A percentile compares a stretch with the other conserved stretches of the same genome.
phyloP scores from a whole-genome alignment of 2,113 vertebrate genomes.

The Numida meleagris region DNA sequence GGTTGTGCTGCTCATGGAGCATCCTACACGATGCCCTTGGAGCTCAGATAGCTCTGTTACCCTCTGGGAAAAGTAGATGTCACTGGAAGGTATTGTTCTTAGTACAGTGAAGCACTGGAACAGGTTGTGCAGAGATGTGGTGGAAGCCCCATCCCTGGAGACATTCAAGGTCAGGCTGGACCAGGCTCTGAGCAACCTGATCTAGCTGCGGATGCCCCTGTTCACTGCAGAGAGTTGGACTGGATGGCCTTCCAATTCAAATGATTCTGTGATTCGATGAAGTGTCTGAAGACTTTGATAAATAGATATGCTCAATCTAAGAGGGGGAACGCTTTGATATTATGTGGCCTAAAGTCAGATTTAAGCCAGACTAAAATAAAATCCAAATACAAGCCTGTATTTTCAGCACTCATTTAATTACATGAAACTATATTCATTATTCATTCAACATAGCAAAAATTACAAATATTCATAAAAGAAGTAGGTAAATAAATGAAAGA shows the following conservation, averaged over 20 bases:
- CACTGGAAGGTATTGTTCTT: background rate
- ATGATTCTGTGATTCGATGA: background rate
- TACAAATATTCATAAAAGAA: background rate
- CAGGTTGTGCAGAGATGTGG: no score
- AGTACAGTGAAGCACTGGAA: no score
- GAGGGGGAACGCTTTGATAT: background rate
- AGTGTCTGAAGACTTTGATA: background rate
- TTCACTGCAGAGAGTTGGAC: no score
- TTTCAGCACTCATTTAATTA: background rate
- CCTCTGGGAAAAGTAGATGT: background rate
- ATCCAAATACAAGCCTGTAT: background rate
- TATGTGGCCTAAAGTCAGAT: background rate
- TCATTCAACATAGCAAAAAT: background rate
- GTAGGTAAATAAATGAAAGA: background rate
- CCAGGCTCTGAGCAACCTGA: no score
- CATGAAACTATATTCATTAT: background rate
- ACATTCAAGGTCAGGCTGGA: no score
- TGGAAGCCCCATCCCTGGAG: no score
- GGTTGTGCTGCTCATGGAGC: background rate
- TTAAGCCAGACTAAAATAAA: background rate
- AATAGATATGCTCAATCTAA: background rate
- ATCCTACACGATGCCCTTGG: rapidly evolving
- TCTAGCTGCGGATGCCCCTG: no score
- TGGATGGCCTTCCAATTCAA: no score
- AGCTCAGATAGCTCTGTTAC: background rate